Evolutionary conservation across 2,113 vertebrate species (phyloP).

Genomic region (Eclectus roratus): DNA sequence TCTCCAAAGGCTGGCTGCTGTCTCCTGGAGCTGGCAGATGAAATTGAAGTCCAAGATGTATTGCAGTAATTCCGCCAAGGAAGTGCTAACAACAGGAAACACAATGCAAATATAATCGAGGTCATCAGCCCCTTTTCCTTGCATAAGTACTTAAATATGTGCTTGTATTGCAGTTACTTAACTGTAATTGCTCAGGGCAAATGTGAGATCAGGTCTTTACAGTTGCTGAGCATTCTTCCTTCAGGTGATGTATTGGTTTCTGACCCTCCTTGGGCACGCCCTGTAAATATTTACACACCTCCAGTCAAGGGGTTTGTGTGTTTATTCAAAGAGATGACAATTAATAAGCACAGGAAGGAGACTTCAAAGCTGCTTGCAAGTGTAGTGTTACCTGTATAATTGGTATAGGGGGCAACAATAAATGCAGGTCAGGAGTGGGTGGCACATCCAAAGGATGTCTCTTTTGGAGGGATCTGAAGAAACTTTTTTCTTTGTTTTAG

Average conservation of each 20-base stretch:
- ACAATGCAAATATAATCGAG: constrained; percentile 58
- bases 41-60: constrained; percentile 38
- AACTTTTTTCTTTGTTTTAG: not conserved
- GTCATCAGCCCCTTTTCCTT: constrained; percentile 45
- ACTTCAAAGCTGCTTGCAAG: not conserved
- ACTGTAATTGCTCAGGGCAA: constrained; percentile 44
- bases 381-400: accelerated
- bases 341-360: not conserved
- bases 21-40: not conserved
- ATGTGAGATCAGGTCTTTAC: not conserved
- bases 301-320: not conserved
- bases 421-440: not conserved
- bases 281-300: constrained; percentile 27
- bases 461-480: not conserved
- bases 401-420: not conserved
- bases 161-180: constrained; percentile 37
- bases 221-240: constrained; percentile 28
- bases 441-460: not conserved
- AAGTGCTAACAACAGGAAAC: constrained; percentile 60
- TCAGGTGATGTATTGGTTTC: constrained; percentile 33
- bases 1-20: not conserved
- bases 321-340: not conserved
- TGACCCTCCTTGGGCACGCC: constrained; percentile 27
- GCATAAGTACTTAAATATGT: constrained; percentile 50
- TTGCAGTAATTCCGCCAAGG: constrained; percentile 40